Evolutionary conservation across 2,113 vertebrate genomes (phyloP).

Genomic region (Suricata suricatta): DNA sequence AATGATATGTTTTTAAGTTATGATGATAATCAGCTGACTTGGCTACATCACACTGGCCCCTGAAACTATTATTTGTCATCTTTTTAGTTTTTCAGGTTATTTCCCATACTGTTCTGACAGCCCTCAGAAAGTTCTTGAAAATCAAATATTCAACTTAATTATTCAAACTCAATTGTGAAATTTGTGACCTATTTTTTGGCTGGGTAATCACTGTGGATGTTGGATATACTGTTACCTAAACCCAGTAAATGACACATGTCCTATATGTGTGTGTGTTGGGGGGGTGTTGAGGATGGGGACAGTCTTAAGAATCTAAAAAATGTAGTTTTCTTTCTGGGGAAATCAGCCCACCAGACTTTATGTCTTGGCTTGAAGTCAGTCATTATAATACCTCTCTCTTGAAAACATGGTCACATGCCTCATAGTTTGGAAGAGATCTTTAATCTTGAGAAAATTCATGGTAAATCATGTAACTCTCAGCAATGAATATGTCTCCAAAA

Average conservation of each 20-base stretch:
- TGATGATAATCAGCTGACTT: neutral
- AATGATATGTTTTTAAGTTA: neutral
- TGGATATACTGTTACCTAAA: neutral
- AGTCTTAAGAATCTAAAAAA: neutral
- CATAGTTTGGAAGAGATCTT: neutral
- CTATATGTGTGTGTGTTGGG: fast-evolving
- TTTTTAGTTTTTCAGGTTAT: neutral
- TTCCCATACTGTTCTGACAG: neutral
- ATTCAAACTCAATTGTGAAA: neutral
- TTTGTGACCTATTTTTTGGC: neutral
- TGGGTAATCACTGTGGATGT: neutral
- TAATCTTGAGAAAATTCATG: neutral
- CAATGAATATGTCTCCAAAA: neutral
- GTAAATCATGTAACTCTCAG: neutral
- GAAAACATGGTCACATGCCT: neutral
- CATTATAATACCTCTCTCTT: neutral
- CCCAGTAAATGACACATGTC: neutral
- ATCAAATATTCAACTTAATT: neutral
- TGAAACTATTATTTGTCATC: neutral
- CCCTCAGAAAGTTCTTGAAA: neutral
- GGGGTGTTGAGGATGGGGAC: fast-evolving
- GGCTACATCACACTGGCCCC: neutral
- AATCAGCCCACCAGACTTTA: neutral
- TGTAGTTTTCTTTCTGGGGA: neutral
- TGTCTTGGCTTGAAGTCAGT: neutral